Conservation (phyloP, 2,888 invertebrate genomes). For the Aproaerema taeniolella region DNA sequence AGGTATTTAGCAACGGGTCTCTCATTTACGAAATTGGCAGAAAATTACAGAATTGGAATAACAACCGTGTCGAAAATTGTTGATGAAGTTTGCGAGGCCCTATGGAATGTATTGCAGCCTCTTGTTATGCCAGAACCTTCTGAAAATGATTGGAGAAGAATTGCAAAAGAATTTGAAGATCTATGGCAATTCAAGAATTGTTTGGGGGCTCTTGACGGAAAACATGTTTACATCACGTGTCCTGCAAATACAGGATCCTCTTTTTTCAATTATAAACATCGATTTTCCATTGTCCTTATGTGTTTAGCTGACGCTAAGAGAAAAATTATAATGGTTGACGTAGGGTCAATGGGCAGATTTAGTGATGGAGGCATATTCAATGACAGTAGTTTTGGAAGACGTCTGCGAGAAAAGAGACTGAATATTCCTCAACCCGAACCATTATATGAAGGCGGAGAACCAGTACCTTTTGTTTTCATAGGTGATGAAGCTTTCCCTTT, state of each 20-base stretch:
- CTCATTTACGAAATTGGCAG: constrained; percentile 5
- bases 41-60: constrained; percentile 9
- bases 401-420: constrained; percentile 19
- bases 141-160: constrained; percentile 8
- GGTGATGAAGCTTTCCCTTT: no score
- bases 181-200: constrained; percentile 8
- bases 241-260: no score
- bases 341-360: no score
- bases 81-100: constrained; percentile 5
- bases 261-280: no score
- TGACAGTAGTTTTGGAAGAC: not conserved
- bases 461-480: no score
- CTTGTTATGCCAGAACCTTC: constrained; percentile 8
- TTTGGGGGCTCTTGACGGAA: no score
- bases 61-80: constrained; percentile 8
- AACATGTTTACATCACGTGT: no score
- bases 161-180: constrained; percentile 8
- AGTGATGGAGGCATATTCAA: no score
- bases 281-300: not conserved
- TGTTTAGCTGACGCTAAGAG: constrained; percentile 1
- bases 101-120: constrained; percentile 10
- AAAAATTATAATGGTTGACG: constrained; percentile 8
- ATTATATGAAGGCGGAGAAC: constrained; percentile 17
- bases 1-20: constrained; percentile 13
- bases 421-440: constrained; percentile 20